These are phyloP conservation scores for Limosa lapponica DNA, from an alignment of 2,797 vertebrate species.

Conservation along the genomic window DNA sequence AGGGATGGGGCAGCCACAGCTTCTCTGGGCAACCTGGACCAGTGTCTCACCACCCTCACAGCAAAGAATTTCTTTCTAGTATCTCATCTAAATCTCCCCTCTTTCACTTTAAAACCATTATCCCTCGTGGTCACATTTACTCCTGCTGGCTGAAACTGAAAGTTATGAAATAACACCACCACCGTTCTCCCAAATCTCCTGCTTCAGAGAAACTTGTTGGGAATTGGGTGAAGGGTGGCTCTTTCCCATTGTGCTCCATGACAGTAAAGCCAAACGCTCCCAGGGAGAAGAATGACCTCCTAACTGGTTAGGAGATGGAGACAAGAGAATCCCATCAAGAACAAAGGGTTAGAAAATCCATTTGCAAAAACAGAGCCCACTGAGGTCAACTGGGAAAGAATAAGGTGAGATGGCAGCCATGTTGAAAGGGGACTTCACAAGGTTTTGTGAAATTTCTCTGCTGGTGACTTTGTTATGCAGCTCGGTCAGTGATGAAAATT, in stretches of 20 bases:
- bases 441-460: background rate
- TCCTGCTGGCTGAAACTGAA: background rate
- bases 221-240: background rate
- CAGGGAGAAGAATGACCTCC: background rate
- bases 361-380: background rate
- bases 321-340: slow-evolving; percentile 1
- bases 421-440: background rate
- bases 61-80: too few species aligned
- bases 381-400: background rate
- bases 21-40: too few species aligned
- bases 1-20: too few species aligned
- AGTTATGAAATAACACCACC: background rate
- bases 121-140: background rate
- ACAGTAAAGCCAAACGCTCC: background rate
- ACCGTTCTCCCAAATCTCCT: background rate
- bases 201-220: background rate
- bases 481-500: background rate
- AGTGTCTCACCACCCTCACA: too few species aligned
- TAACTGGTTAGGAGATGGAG: background rate
- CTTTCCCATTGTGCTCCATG: background rate
- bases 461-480: background rate
- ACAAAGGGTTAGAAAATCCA: background rate
- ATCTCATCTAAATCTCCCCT: too few species aligned
- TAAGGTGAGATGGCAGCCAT: background rate
- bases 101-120: too few species aligned